These are phyloP conservation scores for Antigone vipio DNA, from an alignment of 2,113 vertebrate genomes.

Conservation along the genomic window DNA sequence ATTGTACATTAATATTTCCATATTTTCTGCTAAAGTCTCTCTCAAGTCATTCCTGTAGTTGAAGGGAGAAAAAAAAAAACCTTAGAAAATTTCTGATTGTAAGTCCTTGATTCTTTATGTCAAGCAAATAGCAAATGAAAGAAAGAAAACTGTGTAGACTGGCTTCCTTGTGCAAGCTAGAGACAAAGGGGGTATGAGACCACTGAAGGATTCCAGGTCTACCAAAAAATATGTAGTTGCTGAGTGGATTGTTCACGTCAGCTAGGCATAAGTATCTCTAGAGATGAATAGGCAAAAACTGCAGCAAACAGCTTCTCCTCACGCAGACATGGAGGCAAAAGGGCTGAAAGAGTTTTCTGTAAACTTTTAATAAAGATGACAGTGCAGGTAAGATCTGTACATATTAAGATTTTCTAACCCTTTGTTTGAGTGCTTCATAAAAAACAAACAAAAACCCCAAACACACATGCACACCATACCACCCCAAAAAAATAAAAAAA, in stretches of 20 bases:
- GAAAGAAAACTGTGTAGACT: not conserved
- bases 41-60: not conserved
- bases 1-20: not conserved
- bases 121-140: not conserved
- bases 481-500: too few species aligned
- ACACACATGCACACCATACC: too few species aligned
- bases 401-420: not conserved
- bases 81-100: not conserved
- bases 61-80: not conserved
- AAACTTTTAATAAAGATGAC: not conserved
- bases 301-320: not conserved
- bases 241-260: not conserved
- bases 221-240: not conserved
- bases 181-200: not conserved
- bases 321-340: not conserved
- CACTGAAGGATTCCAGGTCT: not conserved
- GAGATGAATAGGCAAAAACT: not conserved
- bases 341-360: not conserved
- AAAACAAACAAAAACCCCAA: too few species aligned
- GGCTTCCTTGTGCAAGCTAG: not conserved
- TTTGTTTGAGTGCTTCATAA: not conserved
- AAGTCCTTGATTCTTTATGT: not conserved
- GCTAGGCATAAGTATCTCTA: not conserved
- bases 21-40: not conserved
- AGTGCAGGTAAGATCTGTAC: not conserved